Evolutionary conservation across 2,888 invertebrate genomes (phyloP), one percentile per base, ranked within the genome.

Genomic region (Drosophila fulvimacula): DNA sequence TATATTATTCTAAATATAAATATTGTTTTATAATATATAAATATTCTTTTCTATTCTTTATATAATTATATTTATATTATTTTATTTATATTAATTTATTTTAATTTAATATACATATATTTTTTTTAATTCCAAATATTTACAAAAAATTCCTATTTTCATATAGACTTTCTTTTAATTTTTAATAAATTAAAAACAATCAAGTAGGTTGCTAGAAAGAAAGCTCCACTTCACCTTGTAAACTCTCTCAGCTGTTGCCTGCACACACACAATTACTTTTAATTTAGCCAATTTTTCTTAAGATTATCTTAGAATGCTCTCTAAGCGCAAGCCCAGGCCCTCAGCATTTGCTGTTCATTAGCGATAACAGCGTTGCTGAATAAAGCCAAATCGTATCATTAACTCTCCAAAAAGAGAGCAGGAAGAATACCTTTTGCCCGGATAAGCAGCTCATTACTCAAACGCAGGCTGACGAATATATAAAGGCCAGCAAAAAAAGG

Each of bases 401-500:
- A 82, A 83, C 70, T 69, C 56, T 36, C 30, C 30, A 62, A 24
- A 51, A 61, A 17, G 32, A 34, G 32, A 48, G 60, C 21, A 27
- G 34, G 51, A 69, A 51, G 56, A 69, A 70, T 61, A 82, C 79
- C 75, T 83, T 82, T 65, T 71, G 59, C 58, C 58, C 60, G 69
- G 81, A 86, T 88, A 88, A 83, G 87, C 83, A 86, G 77, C 81
- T 83, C 87, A 88, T 86, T 88, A 79, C 79, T 83, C 88, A 86
- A 79, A 51, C 62, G 75, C 71, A 78, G 66, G 62, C 53, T 44
- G 46, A 66, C 44, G 38, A 59, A 49, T 56, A 42, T 44, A 34
- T 15, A 38, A 24, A 42, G 17, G 17, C 17, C 17, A 51, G 52
- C n/a, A 58, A 55, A 53, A 65, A 46, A 58, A 30, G 57, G 66